Conservation (phyloP, 2,888 invertebrate genomes). For the Himalopsyche japonica region DNA sequence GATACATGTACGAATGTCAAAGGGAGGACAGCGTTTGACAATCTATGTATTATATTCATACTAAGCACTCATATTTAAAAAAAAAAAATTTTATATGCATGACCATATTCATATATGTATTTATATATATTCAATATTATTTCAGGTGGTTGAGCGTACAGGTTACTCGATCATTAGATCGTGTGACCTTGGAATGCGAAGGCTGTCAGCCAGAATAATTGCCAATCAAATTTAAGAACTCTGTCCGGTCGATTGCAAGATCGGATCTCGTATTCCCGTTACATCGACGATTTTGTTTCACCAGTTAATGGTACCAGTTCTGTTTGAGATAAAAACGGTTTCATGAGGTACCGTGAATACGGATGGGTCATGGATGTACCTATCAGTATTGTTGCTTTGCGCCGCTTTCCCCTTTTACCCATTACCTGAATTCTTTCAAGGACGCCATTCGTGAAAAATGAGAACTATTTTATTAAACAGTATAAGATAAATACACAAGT, state of each 20-base stretch:
- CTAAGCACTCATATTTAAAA: too few species aligned
- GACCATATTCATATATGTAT: too few species aligned
- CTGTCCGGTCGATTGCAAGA: not conserved
- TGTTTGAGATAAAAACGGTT: not conserved
- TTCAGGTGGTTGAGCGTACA: not conserved
- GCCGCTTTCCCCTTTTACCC: not conserved
- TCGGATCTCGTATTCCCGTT: not conserved
- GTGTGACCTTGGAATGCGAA: not conserved
- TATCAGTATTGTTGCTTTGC: not conserved
- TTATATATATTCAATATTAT: not conserved
- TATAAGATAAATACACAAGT: not conserved
- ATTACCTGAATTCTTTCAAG: not conserved
- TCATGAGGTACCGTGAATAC: too few species aligned
- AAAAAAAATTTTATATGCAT: too few species aligned
- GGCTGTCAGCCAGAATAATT: not conserved
- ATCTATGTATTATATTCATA: too few species aligned
- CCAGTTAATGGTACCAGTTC: not conserved
- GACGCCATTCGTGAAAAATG: not conserved
- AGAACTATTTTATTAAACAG: not conserved
- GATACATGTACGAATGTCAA: too few species aligned
- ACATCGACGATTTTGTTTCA: not conserved
- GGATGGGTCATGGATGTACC: not conserved
- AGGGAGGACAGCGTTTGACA: too few species aligned
- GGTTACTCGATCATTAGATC: not conserved
- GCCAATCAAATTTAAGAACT: not conserved